A percentile compares a stretch with the other conserved stretches of the same genome.
Evolutionary conservation across 1,140 invertebrate species (phyloP).

Genomic region (Steinernema khuongi): DNA sequence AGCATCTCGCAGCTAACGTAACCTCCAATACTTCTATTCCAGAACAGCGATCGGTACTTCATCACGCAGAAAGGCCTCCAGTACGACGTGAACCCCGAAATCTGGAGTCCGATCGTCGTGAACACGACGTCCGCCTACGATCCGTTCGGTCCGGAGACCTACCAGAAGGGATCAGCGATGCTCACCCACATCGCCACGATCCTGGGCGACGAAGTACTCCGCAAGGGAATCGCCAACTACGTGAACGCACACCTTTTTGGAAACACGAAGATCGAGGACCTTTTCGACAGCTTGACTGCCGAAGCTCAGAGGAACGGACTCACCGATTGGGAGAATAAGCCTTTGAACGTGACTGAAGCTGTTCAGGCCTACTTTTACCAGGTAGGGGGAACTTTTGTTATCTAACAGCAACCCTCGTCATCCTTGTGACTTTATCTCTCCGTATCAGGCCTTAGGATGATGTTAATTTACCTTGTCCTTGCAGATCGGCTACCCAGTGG

Average conservation of each 20-base stretch:
- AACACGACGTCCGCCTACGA: slow-evolving; percentile 19
- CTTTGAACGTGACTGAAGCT: slow-evolving; percentile 22
- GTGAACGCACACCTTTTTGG: neutral
- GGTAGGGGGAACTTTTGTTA: neutral
- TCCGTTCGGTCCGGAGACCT: slow-evolving; percentile 26
- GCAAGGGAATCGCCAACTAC: slow-evolving; percentile 20
- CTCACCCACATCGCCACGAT: slow-evolving; percentile 23
- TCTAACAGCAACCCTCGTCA: neutral
- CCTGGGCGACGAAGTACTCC: slow-evolving; percentile 28
- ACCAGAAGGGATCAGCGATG: slow-evolving; percentile 30
- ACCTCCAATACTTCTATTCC: neutral
- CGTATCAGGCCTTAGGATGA: neutral
- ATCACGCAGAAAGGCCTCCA: slow-evolving; percentile 19
- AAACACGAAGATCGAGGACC: slow-evolving; percentile 23
- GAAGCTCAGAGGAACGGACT: slow-evolving; percentile 21
- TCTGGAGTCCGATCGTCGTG: slow-evolving; percentile 18
- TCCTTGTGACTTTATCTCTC: slow-evolving; percentile 6
- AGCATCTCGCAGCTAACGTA: neutral
- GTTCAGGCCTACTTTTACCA: slow-evolving; percentile 30
- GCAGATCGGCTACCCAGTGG: slow-evolving; percentile 15
- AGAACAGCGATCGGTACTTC: slow-evolving; percentile 26
- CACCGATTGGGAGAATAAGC: slow-evolving; percentile 28
- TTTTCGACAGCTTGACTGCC: slow-evolving; percentile 16
- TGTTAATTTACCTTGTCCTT: slow-evolving; percentile 7
- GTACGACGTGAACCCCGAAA: neutral